Conservation (phyloP, 2,888 invertebrate species). For the Ormyrus rosae region DNA sequence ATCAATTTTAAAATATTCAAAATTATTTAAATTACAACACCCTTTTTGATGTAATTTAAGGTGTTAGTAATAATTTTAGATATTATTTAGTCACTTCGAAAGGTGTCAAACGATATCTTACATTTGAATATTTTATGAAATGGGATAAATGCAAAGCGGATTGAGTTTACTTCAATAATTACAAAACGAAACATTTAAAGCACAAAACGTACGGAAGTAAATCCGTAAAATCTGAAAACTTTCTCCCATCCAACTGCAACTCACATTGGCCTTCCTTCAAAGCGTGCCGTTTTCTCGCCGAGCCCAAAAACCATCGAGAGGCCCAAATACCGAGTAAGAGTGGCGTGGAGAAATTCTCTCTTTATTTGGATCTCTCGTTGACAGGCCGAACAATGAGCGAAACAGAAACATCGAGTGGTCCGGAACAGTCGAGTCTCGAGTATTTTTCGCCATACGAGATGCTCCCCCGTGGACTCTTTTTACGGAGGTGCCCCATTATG, state of each 20-base stretch:
- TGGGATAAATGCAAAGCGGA: too few relatives aligned
- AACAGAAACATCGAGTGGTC: constrained; percentile 41
- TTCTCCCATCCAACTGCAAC: not conserved
- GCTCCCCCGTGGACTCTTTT: constrained; percentile 54
- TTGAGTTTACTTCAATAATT: too few relatives aligned
- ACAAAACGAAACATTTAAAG: too few relatives aligned
- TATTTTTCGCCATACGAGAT: constrained; percentile 61
- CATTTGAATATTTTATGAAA: too few relatives aligned
- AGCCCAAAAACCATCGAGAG: constrained; percentile 21
- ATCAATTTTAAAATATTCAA: too few relatives aligned
- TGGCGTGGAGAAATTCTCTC: not conserved
- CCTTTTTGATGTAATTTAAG: too few relatives aligned
- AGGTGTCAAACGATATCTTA: too few relatives aligned
- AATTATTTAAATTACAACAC: too few relatives aligned
- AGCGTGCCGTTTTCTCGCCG: constrained; percentile 13
- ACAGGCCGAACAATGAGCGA: constrained; percentile 48
- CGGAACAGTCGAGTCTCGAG: constrained; percentile 46
- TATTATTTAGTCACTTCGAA: too few relatives aligned
- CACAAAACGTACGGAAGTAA: too few relatives aligned
- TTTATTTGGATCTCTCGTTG: constrained; percentile 52
- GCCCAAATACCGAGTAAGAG: not conserved
- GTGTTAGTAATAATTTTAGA: too few relatives aligned
- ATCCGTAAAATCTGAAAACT: constrained; percentile 20
- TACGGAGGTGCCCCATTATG: constrained; percentile 63
- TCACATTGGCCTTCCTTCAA: constrained; percentile 1